A percentile compares a stretch with the other conserved stretches of the same genome.
Conservation (phyloP, 2,888 invertebrate species). For the Caenorhabditis sinica region DNA sequence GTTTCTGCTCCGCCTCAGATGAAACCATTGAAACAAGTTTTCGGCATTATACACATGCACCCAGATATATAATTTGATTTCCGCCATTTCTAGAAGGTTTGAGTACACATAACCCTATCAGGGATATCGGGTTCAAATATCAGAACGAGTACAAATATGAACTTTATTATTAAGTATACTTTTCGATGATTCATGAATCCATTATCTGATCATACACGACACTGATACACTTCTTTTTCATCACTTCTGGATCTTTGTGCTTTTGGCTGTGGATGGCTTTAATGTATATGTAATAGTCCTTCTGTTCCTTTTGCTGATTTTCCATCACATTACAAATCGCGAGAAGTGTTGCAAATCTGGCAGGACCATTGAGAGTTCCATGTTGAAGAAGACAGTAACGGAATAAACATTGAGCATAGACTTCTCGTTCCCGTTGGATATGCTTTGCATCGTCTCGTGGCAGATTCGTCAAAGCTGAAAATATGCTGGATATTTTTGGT, state of each 20-base stretch:
- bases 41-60: neutral
- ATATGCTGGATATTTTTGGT: no score
- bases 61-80: neutral
- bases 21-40: neutral
- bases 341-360: slow-evolving; percentile 26
- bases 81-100: neutral
- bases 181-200: slow-evolving; percentile 18
- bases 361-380: slow-evolving; percentile 41
- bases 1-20: neutral
- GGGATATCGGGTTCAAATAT: neutral
- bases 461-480: slow-evolving; percentile 20
- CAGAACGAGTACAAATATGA: neutral
- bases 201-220: slow-evolving; percentile 46
- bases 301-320: slow-evolving; percentile 43
- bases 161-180: neutral
- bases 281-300: slow-evolving; percentile 30
- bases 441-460: slow-evolving; percentile 22
- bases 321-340: slow-evolving; percentile 28
- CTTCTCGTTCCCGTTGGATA: slow-evolving; percentile 41
- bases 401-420: slow-evolving; percentile 40
- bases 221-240: slow-evolving; percentile 47
- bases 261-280: slow-evolving; percentile 44
- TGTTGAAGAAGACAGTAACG: slow-evolving; percentile 47
- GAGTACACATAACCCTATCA: neutral
- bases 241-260: slow-evolving; percentile 40